A percentile compares a stretch with the other conserved stretches of the same genome.
Conservation (phyloP, 2,888 invertebrate species). For the Tinea semifulvella region DNA sequence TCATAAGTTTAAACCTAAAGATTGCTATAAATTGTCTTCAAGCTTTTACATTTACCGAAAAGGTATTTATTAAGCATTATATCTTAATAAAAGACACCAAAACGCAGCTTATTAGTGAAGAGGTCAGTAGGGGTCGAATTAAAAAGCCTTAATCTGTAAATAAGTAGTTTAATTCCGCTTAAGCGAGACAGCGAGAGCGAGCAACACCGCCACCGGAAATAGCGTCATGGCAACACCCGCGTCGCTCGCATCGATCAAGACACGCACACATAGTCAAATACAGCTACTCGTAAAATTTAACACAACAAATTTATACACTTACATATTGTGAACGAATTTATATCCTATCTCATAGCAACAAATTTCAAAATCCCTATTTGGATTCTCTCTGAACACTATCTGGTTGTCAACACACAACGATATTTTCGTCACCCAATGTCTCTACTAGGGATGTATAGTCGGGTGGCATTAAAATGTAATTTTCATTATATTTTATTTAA, state of each 20-base stretch:
- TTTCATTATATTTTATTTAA: too few relatives aligned
- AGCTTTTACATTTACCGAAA: too few relatives aligned
- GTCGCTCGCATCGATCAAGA: conserved; percentile 69
- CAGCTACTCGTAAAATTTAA: conserved; percentile 4
- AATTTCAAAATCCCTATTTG: neutral
- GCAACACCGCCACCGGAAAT: conserved; percentile 60
- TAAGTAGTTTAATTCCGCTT: conserved; percentile 4
- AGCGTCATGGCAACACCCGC: conserved; percentile 71
- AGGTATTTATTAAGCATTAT: too few relatives aligned
- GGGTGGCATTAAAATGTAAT: too few relatives aligned
- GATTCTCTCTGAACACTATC: too few relatives aligned
- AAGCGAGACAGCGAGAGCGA: conserved; percentile 14
- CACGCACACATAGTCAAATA: conserved; percentile 19
- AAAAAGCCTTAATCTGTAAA: conserved; percentile 14
- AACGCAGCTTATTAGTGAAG: too few relatives aligned
- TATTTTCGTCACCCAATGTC: neutral
- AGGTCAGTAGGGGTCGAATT: too few relatives aligned
- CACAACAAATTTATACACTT: neutral
- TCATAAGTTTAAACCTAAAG: too few relatives aligned
- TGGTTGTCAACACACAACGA: too few relatives aligned
- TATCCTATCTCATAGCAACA: neutral
- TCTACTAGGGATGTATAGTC: too few relatives aligned
- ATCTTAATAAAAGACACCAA: too few relatives aligned
- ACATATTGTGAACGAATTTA: neutral
- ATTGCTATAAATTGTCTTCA: too few relatives aligned